phyloP scores from a whole-genome alignment of 2,888 invertebrate genomes.

The Liposcelis brunnea region DNA sequence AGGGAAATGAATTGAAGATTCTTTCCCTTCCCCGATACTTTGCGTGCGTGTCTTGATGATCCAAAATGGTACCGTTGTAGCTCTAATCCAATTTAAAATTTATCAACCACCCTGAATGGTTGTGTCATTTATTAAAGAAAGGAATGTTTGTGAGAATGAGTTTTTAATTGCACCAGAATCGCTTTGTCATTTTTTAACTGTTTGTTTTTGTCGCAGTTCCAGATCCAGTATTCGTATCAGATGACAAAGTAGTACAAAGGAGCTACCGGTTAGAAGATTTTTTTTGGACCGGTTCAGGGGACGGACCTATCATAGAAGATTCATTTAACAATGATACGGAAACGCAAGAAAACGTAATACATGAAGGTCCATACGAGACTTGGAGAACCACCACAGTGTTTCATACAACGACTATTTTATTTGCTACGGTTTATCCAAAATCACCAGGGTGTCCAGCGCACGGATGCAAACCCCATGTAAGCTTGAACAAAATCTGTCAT shows the following conservation, averaged over 20 bases:
- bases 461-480: slow-evolving; percentile 5
- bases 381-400: slow-evolving; percentile 36
- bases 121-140: too few species aligned
- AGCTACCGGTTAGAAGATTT: slow-evolving; percentile 58
- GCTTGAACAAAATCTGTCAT: too few species aligned
- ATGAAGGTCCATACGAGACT: slow-evolving; percentile 28
- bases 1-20: too few species aligned
- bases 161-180: too few species aligned
- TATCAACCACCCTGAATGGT: too few species aligned
- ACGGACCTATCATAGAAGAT: slow-evolving; percentile 41
- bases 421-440: slow-evolving; percentile 43
- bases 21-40: too few species aligned
- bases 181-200: too few species aligned
- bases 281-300: slow-evolving; percentile 78
- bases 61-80: too few species aligned
- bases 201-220: too few species aligned
- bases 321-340: slow-evolving; percentile 23
- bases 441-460: not conserved
- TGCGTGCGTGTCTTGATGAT: too few species aligned
- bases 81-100: too few species aligned
- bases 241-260: slow-evolving; percentile 21
- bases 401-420: slow-evolving; percentile 43
- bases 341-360: slow-evolving; percentile 28
- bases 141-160: too few species aligned
- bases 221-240: slow-evolving; percentile 11